These are phyloP conservation scores for Pseudorhombus dupliciocellatus DNA, from an alignment of 2,113 vertebrate species.

Conservation along the genomic window DNA sequence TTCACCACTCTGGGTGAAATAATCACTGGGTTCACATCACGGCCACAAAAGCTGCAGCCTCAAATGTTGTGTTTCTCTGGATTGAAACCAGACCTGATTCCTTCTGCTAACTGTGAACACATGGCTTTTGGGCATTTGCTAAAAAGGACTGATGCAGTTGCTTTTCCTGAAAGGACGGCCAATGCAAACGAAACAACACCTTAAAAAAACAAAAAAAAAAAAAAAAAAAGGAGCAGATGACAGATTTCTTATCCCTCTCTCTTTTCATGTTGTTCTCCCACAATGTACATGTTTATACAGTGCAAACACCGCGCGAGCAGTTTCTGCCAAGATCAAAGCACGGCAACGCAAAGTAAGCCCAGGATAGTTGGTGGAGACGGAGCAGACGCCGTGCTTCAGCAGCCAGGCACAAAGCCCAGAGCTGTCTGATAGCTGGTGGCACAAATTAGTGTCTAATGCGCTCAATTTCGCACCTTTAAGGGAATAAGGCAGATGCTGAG, in stretches of 20 bases:
- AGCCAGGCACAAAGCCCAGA: constrained; percentile 38
- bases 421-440: constrained; percentile 32
- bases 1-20: background rate
- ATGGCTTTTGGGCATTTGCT: constrained; percentile 8
- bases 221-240: too few species aligned
- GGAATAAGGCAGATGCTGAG: constrained; percentile 23
- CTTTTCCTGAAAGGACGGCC: too few species aligned
- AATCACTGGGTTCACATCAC: background rate
- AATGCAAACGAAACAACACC: constrained; percentile 6
- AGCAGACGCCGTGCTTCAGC: constrained; percentile 20
- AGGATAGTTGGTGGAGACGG: constrained; percentile 22
- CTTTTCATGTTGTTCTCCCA: constrained; percentile 11
- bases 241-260: background rate
- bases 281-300: constrained; percentile 2
- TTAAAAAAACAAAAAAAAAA: too few species aligned
- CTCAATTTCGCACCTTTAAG: constrained; percentile 32
- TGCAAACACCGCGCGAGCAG: background rate
- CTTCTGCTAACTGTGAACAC: background rate
- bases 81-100: too few species aligned
- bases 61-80: too few species aligned
- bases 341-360: background rate
- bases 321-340: constrained; percentile 25
- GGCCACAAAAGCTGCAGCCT: background rate
- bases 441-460: constrained; percentile 42
- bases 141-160: background rate